These are phyloP conservation scores for Microctonus hyperodae DNA, from an alignment of 2,888 invertebrate genomes.

Conservation along the genomic window DNA sequence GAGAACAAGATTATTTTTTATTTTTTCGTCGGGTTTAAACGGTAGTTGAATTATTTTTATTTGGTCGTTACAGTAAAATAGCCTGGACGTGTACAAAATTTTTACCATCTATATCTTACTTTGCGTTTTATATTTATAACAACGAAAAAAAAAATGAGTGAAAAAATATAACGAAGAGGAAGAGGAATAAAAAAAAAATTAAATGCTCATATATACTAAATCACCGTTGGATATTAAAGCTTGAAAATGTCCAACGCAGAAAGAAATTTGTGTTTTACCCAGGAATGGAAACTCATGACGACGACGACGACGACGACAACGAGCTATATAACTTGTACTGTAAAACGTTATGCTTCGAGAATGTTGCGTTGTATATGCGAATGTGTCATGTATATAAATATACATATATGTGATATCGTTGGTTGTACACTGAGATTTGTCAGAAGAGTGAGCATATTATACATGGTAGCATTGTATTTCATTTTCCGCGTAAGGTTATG, in stretches of 20 bases:
- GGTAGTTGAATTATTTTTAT: background rate
- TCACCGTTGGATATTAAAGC: conserved; percentile 19
- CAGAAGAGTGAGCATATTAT: background rate
- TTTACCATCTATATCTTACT: background rate
- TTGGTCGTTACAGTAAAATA: background rate
- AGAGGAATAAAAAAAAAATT: background rate
- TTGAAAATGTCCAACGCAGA: conserved; percentile 29
- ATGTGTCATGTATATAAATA: background rate
- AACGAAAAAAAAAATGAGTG: background rate
- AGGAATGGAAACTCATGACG: conserved; percentile 35
- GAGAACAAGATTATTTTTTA: background rate
- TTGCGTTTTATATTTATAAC: background rate
- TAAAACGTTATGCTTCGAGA: conserved; percentile 4
- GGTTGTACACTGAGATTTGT: conserved; percentile 5
- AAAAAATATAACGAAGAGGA: background rate
- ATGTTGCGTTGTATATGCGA: no score
- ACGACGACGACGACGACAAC: no score
- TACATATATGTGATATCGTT: background rate
- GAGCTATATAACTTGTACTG: conserved; percentile 5
- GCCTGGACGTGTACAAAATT: background rate
- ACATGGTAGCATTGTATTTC: background rate
- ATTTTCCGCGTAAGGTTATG: background rate
- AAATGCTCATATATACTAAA: conserved; percentile 5
- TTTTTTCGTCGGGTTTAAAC: background rate
- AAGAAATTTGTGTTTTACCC: conserved; percentile 34